Percentiles rank a stretch among this genome's conserved stretches.
Conservation (phyloP, 92 coral and sea anemone genomes). For the Pocillopora meandrina region DNA sequence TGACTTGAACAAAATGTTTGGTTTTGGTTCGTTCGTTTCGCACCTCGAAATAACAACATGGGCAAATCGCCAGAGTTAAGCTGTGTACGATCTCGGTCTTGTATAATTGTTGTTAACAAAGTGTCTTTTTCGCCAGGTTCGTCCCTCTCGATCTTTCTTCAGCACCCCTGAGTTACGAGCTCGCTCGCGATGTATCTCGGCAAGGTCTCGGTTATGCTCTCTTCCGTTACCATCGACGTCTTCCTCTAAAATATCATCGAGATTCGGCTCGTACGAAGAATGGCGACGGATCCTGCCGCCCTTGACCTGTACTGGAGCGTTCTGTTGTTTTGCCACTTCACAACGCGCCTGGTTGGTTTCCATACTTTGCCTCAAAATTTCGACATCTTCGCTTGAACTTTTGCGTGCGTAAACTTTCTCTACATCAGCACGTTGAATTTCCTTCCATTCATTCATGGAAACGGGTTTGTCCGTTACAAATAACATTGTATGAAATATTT, state of each 20-base stretch:
- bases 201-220: slow-evolving; percentile 66
- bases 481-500: slow-evolving; percentile 34
- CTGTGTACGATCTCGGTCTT: slow-evolving; percentile 71
- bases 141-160: slow-evolving; percentile 59
- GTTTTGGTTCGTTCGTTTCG: neutral
- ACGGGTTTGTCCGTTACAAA: slow-evolving; percentile 70
- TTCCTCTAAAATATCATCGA: slow-evolving; percentile 84
- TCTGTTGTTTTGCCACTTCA: slow-evolving; percentile 12
- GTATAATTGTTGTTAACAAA: slow-evolving; percentile 32
- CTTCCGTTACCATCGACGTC: slow-evolving; percentile 59
- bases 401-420: slow-evolving; percentile 60
- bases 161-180: slow-evolving; percentile 77
- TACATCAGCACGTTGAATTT: slow-evolving; percentile 53
- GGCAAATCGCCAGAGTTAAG: slow-evolving; percentile 18
- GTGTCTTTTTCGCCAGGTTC: slow-evolving; percentile 63
- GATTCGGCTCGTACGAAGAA: slow-evolving; percentile 83
- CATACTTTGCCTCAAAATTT: slow-evolving; percentile 65
- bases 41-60: slow-evolving; percentile 1
- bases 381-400: slow-evolving; percentile 64
- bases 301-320: slow-evolving; percentile 25
- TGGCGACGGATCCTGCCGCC: slow-evolving; percentile 70
- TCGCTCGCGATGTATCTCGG: slow-evolving; percentile 91
- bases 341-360: slow-evolving; percentile 31
- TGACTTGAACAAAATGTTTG: slow-evolving; percentile 33
- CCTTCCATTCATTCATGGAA: slow-evolving; percentile 69